Evolutionary conservation across 1,140 invertebrate species (phyloP).

Genomic region (Penaeus chinensis): DNA sequence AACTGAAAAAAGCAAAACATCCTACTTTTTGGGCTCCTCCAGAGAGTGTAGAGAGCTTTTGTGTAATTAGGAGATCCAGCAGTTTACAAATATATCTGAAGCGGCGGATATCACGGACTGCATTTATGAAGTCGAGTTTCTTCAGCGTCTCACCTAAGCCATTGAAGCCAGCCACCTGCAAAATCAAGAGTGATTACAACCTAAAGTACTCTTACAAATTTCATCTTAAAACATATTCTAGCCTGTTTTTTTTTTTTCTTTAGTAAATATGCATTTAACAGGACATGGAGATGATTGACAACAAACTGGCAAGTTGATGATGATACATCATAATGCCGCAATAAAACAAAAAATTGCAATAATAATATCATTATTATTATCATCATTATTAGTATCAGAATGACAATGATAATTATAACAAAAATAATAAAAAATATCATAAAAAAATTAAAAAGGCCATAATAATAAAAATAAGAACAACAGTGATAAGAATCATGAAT

Average conservation of each 20-base stretch:
- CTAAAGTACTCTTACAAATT: not conserved
- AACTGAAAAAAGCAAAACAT: conserved; percentile 60
- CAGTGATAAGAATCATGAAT: not conserved
- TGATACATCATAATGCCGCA: too few relatives aligned
- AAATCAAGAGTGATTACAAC: not conserved
- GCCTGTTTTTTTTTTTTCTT: too few relatives aligned
- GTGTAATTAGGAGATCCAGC: conserved; percentile 86
- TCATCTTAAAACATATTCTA: too few relatives aligned
- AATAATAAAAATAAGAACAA: not conserved
- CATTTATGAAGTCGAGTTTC: conserved; percentile 91
- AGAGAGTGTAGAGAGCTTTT: conserved; percentile 85
- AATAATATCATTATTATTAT: too few relatives aligned
- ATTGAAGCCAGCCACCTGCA: conserved; percentile 92
- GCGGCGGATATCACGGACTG: conserved; percentile 90
- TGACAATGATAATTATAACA: too few relatives aligned
- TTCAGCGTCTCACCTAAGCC: conserved; percentile 94
- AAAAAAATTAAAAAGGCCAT: too few relatives aligned
- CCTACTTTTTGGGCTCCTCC: conserved; percentile 94
- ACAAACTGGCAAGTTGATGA: too few relatives aligned
- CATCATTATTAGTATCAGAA: too few relatives aligned
- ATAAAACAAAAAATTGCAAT: too few relatives aligned
- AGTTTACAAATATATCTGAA: conserved; percentile 97
- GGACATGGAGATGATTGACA: too few relatives aligned
- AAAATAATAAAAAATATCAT: too few relatives aligned
- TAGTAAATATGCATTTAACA: too few relatives aligned